Percentiles rank a stretch among this genome's conserved stretches.
Conservation (phyloP, 2,797 vertebrate species). For the Varecia variegata region DNA sequence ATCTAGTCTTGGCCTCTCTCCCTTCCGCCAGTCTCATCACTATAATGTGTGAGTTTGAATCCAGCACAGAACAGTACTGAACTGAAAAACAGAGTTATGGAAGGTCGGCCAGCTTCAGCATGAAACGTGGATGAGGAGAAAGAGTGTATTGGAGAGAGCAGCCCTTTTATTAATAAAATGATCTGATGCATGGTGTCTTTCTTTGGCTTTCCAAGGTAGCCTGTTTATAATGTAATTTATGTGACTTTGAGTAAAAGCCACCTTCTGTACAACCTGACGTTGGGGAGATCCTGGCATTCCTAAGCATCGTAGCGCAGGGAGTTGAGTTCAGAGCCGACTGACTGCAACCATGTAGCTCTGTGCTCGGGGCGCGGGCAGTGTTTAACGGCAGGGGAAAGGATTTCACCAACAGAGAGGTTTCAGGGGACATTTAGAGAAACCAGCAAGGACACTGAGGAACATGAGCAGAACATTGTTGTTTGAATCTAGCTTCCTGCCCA, state of each 20-base stretch:
- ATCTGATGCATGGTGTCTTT: constrained; percentile 11
- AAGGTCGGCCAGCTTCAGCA: background rate
- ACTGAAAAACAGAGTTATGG: background rate
- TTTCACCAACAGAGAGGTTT: background rate
- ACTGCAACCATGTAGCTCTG: background rate
- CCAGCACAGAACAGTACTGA: background rate
- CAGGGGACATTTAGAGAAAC: constrained; percentile 7
- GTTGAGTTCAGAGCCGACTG: background rate
- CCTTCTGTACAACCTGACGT: background rate
- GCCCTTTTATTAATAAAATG: background rate
- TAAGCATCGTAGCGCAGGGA: background rate
- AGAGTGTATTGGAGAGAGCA: background rate
- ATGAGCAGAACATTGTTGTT: background rate
- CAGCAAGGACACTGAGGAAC: background rate
- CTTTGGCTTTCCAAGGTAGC: background rate
- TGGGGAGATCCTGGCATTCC: background rate
- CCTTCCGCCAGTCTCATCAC: background rate
- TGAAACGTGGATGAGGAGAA: background rate
- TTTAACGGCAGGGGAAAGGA: background rate
- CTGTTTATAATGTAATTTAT: background rate
- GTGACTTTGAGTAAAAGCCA: background rate
- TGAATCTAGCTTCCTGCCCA: background rate
- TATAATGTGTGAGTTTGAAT: background rate
- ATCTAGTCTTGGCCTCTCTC: background rate
- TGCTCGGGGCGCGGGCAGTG: background rate